phyloP scores from a whole-genome alignment of 1,140 invertebrate species.

The Lordiphosa clarofinis region DNA sequence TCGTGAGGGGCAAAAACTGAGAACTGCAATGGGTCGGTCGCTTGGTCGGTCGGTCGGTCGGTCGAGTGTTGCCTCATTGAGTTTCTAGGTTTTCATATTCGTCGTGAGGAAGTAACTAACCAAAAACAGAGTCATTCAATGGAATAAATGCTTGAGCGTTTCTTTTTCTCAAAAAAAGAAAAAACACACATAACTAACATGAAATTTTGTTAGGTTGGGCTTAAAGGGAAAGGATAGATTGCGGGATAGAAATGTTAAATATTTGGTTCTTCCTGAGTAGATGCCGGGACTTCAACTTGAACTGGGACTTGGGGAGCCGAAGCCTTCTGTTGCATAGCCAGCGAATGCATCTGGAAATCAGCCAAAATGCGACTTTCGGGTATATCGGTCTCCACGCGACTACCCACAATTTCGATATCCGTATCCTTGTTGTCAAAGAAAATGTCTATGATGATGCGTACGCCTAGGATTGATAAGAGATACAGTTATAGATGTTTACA shows the following conservation, averaged over 20 bases:
- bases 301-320: too few species aligned
- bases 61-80: constrained; percentile 67
- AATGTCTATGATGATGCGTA: constrained; percentile 72
- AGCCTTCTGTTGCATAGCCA: constrained; percentile 29
- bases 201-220: constrained; percentile 28
- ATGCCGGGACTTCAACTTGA: too few species aligned
- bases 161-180: constrained; percentile 26
- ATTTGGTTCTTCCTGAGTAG: constrained; percentile 10
- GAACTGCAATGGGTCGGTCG: constrained; percentile 28
- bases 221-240: too few species aligned
- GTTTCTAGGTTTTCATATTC: constrained; percentile 53
- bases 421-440: constrained; percentile 57
- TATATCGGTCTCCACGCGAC: constrained; percentile 70
- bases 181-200: constrained; percentile 36
- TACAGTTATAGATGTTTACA: background rate
- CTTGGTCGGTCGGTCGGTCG: constrained; percentile 8
- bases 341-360: constrained; percentile 58
- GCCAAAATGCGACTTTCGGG: constrained; percentile 64
- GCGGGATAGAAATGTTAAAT: too few species aligned
- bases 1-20: constrained; percentile 42
- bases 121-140: constrained; percentile 21
- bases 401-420: constrained; percentile 53
- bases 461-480: constrained; percentile 31
- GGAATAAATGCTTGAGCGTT: constrained; percentile 17
- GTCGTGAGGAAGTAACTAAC: constrained; percentile 30